phyloP scores from a whole-genome alignment of 2,113 vertebrate species.

The Condylura cristata region DNA sequence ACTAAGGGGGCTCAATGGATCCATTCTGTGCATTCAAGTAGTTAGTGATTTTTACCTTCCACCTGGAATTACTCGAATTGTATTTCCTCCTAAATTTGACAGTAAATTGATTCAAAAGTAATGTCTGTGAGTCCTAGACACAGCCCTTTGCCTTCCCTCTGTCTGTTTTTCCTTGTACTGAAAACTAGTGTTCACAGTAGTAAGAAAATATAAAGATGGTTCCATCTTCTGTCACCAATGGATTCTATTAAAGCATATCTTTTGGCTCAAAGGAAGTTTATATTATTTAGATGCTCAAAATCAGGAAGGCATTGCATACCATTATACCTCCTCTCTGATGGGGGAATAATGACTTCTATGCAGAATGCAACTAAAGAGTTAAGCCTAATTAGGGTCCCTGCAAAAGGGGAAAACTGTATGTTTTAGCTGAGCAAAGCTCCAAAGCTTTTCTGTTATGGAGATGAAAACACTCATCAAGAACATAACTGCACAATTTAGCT shows the following conservation, averaged over 20 bases:
- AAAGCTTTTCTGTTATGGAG: neutral
- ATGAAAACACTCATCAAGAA: neutral
- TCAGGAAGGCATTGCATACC: neutral
- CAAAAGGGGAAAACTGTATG: neutral
- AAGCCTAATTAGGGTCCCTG: too few relatives aligned
- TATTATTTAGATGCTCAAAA: conserved; percentile 7
- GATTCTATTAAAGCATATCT: neutral
- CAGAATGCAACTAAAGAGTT: too few relatives aligned
- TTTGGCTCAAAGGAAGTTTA: neutral
- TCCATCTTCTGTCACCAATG: neutral
- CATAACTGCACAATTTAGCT: neutral
- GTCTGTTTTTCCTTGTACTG: neutral
- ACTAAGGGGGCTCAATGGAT: neutral
- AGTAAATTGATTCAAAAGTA: conserved; percentile 21
- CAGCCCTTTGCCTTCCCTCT: neutral
- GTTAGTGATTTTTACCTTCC: neutral
- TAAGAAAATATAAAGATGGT: conserved; percentile 28
- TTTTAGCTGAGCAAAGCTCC: conserved; percentile 10
- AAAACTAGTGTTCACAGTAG: neutral
- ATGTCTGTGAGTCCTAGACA: neutral
- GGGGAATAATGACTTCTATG: too few relatives aligned
- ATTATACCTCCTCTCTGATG: neutral
- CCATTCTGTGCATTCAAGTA: neutral
- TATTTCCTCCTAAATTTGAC: neutral
- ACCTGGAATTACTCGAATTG: neutral